A percentile compares a stretch with the other conserved stretches of the same genome.
Evolutionary conservation across 2,797 vertebrate species (phyloP).

Genomic region (Euthynnus affinis): DNA sequence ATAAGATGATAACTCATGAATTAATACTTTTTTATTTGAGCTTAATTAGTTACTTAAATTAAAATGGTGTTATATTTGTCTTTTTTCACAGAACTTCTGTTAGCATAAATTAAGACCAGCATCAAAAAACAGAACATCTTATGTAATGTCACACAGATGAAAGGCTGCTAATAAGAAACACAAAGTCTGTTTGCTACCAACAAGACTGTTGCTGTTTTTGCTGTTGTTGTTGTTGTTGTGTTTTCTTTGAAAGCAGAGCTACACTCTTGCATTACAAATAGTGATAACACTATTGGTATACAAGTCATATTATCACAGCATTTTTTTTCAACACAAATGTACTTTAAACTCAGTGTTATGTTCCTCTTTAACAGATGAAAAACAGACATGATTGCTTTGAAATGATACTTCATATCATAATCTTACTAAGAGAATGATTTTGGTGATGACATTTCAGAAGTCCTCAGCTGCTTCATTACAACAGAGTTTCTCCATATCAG

Average conservation of each 20-base stretch:
- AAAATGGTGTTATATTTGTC: not conserved
- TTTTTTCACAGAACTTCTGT: slow-evolving; percentile 15
- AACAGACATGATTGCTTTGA: no score
- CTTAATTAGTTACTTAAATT: slow-evolving; percentile 17
- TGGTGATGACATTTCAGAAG: no score
- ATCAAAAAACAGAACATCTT: slow-evolving; percentile 14
- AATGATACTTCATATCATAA: no score
- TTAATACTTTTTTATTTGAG: not conserved
- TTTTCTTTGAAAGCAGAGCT: slow-evolving; percentile 2
- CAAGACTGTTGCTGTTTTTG: slow-evolving; percentile 1
- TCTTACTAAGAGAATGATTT: no score
- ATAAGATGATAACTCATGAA: not conserved
- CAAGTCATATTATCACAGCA: not conserved
- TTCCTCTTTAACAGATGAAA: not conserved
- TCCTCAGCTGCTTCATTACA: no score
- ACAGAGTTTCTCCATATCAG: not conserved
- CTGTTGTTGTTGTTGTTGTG: no score
- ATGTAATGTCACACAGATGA: slow-evolving; percentile 30
- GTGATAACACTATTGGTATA: not conserved
- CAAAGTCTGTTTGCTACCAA: slow-evolving; percentile 23
- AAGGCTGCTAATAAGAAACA: slow-evolving; percentile 46
- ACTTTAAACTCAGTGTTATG: slow-evolving; percentile 1
- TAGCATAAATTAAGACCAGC: slow-evolving; percentile 13
- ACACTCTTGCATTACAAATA: not conserved
- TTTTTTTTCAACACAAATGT: not conserved